phyloP scores from a whole-genome alignment of 1,140 invertebrate genomes.

The Tenebrio molitor region DNA sequence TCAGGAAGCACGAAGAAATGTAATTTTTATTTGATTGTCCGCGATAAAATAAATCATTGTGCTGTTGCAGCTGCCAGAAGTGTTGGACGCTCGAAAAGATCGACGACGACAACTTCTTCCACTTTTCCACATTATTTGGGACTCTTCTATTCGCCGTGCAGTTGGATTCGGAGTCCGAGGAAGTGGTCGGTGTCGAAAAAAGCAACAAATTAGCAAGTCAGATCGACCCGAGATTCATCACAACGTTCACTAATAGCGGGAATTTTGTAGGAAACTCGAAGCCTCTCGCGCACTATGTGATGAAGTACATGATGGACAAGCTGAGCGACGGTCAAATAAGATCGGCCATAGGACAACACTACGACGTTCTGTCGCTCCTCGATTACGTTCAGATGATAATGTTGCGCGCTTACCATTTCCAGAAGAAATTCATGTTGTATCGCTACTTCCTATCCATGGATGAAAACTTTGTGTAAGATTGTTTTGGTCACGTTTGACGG shows the following conservation, averaged over 20 bases:
- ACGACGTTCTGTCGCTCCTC: neutral
- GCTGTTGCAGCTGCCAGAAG: neutral
- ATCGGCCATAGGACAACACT: neutral
- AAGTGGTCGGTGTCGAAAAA: neutral
- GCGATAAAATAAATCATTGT: no score
- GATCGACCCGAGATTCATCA: neutral
- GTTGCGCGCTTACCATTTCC: neutral
- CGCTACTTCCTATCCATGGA: neutral
- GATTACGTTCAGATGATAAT: conserved; percentile 22
- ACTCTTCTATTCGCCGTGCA: neutral
- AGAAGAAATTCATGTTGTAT: neutral
- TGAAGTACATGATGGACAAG: neutral
- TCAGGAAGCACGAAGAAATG: conserved; percentile 12
- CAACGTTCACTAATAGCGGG: neutral
- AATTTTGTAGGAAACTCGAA: neutral
- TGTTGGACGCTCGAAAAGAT: neutral
- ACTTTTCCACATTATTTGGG: neutral
- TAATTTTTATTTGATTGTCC: no score
- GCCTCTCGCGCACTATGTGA: neutral
- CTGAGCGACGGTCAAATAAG: neutral
- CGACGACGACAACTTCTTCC: neutral
- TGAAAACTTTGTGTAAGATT: neutral
- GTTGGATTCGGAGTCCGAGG: neutral
- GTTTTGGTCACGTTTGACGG: neutral
- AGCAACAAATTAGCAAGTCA: neutral